Evolutionary conservation across 2,888 invertebrate genomes (phyloP), one percentile per base, ranked within the genome.

Genomic region (Drosophila borealis): DNA sequence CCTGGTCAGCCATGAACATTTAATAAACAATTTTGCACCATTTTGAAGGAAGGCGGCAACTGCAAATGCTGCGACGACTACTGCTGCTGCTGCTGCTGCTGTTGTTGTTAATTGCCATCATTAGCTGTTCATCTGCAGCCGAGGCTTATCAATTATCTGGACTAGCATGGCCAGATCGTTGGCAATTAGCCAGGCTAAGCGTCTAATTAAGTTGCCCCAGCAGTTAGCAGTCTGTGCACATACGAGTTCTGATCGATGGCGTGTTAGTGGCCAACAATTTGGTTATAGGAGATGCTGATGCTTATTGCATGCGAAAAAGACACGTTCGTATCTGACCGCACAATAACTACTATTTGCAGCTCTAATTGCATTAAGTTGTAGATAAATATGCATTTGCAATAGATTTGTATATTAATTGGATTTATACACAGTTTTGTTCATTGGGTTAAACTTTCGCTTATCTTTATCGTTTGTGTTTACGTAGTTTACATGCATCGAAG

Each of bases 1-100:
- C n/a, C 55, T 68, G 65, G 83, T 73, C 77, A 77, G 66, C 57
- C 78, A 81, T 66, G 68, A 68, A 56, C 83, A 79, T 83, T 84
- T 86, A 84, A 84, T 84, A 84, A 83, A 84, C 77, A 79, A 71
- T 84, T 84, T 86, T 81, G 83, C 83, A 83, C 81, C 77, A 86
- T 74, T 83, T 83, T 80, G 78, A 66, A 65, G 19, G 6, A 60
- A 59, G 56, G 62, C 75, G 71, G 49, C 66, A 54, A 66, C 62
- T 65, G 69, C 48, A 57, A 60, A 51, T 73, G 63, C 56, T 50
- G 61, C 41, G 59, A 57, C 44, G 25, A 44, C 41, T 69, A 70
- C 41, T 49, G 66, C 48, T 45, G 50, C 45, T 33, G 29, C 61
- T 44, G 66, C 45, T 49, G 75, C 68, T 66, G 74, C 55, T 59